Evolutionary conservation across 1,140 invertebrate species (phyloP).

Genomic region (Drosophila bocqueti): DNA sequence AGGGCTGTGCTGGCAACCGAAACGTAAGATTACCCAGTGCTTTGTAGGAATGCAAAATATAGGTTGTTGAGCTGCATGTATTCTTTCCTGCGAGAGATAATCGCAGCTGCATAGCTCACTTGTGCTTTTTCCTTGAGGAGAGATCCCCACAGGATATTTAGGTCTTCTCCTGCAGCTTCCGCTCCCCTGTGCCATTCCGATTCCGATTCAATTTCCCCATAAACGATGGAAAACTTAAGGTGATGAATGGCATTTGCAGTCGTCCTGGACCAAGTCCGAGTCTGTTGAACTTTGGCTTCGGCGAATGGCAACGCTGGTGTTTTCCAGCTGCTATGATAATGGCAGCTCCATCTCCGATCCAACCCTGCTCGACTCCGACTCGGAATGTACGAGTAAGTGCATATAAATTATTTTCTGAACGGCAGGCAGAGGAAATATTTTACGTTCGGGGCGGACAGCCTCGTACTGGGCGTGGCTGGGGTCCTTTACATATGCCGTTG

Average conservation of each 20-base stretch:
- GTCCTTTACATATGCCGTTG: conserved; percentile 11
- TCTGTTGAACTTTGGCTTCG: conserved; percentile 51
- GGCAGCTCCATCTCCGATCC: conserved; percentile 13
- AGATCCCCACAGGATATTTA: neutral
- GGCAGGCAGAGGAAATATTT: conserved; percentile 39
- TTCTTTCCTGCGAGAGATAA: neutral
- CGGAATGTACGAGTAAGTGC: conserved; percentile 33
- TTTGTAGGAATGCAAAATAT: neutral
- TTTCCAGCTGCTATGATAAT: conserved; percentile 9
- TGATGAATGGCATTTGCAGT: conserved; percentile 36
- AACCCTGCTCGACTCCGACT: neutral
- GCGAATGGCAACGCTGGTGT: conserved; percentile 27
- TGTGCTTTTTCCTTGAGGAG: neutral
- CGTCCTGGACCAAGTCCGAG: conserved; percentile 14
- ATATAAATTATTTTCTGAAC: conserved; percentile 52
- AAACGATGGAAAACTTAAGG: conserved; percentile 20
- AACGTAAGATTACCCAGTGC: neutral
- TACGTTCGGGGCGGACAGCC: conserved; percentile 26
- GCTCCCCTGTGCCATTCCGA: neutral
- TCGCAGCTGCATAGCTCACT: neutral
- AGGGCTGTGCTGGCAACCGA: neutral
- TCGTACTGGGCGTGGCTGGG: conserved; percentile 15
- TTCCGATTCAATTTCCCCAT: conserved; percentile 27
- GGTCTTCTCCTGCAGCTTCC: neutral
- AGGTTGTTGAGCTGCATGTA: neutral